Conservation (phyloP, 2,797 vertebrate genomes). For the Peromyscus melanophrys region DNA sequence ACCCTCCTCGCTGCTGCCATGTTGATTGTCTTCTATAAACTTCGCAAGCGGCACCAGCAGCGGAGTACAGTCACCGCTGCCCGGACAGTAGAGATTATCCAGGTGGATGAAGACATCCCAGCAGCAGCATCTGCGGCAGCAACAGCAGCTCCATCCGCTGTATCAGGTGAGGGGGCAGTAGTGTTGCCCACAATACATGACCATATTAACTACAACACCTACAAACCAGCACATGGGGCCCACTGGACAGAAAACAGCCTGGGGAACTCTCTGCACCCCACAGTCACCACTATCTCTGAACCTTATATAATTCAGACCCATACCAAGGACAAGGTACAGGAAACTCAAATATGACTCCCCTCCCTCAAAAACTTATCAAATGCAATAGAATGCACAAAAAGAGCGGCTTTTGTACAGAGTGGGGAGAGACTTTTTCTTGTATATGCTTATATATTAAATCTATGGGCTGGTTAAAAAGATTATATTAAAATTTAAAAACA, state of each 20-base stretch:
- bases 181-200: conserved; percentile 95
- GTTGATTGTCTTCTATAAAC: conserved; percentile 99
- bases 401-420: conserved; percentile 97
- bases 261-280: conserved; percentile 96
- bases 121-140: conserved; percentile 88
- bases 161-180: conserved; percentile 94
- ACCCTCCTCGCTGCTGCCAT: conserved; percentile 97
- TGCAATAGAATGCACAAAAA: conserved; percentile 98
- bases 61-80: conserved; percentile 96
- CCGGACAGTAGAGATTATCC: conserved; percentile 97
- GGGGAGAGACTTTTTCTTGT: conserved; percentile 96
- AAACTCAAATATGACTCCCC: conserved; percentile 96
- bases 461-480: conserved; percentile 94
- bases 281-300: conserved; percentile 94
- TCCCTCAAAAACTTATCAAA: conserved; percentile 89
- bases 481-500: conserved; percentile 94
- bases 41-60: conserved; percentile 98
- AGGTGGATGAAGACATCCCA: conserved; percentile 96
- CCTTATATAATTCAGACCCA: conserved; percentile 96
- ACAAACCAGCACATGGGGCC: conserved; percentile 95
- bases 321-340: conserved; percentile 98
- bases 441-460: conserved; percentile 97
- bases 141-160: conserved; percentile 90
- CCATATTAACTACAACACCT: conserved; percentile 97
- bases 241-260: conserved; percentile 97